These are phyloP conservation scores for Rhizoglyphus robini DNA, from an alignment of 1,140 invertebrate genomes.

Conservation along the genomic window DNA sequence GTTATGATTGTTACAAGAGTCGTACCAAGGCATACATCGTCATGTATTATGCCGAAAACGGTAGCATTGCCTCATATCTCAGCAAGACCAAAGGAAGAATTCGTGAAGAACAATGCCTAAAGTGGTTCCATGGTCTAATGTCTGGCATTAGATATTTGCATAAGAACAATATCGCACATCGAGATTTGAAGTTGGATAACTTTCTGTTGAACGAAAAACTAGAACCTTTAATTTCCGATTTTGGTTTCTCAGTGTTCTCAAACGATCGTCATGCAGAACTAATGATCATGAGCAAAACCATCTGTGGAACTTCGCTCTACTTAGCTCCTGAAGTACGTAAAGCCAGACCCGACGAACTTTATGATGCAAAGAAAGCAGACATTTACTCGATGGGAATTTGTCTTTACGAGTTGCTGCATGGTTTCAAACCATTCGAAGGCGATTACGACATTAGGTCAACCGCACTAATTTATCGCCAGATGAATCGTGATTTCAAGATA, in stretches of 20 bases:
- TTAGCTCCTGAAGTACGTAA: background rate
- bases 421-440: background rate
- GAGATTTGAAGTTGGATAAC: conserved; percentile 18
- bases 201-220: background rate
- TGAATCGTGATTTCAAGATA: background rate
- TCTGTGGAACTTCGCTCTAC: background rate
- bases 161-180: background rate
- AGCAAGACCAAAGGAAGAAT: background rate
- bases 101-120: background rate
- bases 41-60: background rate
- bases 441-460: background rate
- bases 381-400: conserved; percentile 14
- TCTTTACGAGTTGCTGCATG: conserved; percentile 8
- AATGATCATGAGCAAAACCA: background rate
- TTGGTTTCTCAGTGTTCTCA: background rate
- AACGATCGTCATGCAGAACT: background rate
- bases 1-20: background rate
- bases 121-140: background rate
- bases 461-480: background rate
- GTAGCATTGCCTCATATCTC: background rate
- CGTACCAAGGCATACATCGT: background rate
- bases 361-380: conserved; percentile 16
- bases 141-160: conserved; percentile 7
- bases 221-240: background rate
- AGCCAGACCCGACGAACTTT: background rate